phyloP scores from a whole-genome alignment of 2,888 invertebrate species.

The Cephus runcator region DNA sequence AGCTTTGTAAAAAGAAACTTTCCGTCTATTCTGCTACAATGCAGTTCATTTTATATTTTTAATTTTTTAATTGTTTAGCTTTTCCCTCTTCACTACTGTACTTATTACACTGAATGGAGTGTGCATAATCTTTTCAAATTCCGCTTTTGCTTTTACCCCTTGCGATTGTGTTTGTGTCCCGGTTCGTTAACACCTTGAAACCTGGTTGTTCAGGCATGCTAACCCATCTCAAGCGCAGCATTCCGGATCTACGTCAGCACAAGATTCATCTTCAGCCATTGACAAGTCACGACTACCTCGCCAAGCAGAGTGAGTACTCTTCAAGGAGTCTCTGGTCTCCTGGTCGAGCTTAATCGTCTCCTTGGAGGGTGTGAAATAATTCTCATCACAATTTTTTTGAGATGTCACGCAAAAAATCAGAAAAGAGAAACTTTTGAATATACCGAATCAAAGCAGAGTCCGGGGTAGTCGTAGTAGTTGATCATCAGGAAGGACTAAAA shows the following conservation, averaged over 20 bases:
- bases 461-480: not conserved
- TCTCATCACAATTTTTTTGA: not conserved
- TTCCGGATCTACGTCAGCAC: slow-evolving; percentile 84
- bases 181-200: slow-evolving; percentile 60
- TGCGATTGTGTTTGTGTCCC: slow-evolving; percentile 48
- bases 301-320: slow-evolving; percentile 59
- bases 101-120: not conserved
- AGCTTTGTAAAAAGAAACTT: not conserved
- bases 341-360: not conserved
- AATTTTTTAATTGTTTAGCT: not conserved
- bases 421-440: slow-evolving; percentile 13
- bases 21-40: not conserved
- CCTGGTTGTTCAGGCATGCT: slow-evolving; percentile 79
- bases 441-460: not conserved
- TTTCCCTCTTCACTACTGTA: not conserved
- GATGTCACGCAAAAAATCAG: slow-evolving; percentile 1
- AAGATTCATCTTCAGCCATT: slow-evolving; percentile 80
- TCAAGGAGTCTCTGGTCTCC: not conserved
- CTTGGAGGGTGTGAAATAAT: not conserved
- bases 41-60: not conserved
- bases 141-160: slow-evolving; percentile 26
- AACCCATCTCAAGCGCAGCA: slow-evolving; percentile 89
- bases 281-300: slow-evolving; percentile 74
- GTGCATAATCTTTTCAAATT: not conserved
- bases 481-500: not conserved